Evolutionary conservation across 2,797 vertebrate species (phyloP).

Genomic region (Simalia tracyae): DNA sequence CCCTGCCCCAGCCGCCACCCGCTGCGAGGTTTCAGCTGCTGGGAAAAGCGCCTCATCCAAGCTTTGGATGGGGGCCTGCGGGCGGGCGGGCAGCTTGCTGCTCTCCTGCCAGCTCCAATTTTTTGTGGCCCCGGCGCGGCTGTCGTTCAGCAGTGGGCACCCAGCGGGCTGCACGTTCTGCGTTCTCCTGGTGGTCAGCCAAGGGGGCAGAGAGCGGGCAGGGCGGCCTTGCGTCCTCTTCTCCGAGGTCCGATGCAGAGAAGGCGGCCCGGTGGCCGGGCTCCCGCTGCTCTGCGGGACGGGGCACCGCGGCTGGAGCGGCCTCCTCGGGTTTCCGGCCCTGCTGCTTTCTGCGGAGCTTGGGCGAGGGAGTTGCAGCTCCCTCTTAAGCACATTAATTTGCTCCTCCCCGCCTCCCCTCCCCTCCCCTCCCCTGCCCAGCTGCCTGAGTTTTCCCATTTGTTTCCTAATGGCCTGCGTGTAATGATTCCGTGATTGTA

Average conservation of each 20-base stretch:
- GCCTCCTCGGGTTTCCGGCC: not conserved
- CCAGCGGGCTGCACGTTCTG: too few relatives aligned
- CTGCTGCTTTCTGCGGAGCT: not conserved
- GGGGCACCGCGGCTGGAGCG: not conserved
- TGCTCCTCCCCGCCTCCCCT: not conserved
- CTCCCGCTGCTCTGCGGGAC: too few relatives aligned
- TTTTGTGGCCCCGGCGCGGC: too few relatives aligned
- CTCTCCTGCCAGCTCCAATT: not conserved
- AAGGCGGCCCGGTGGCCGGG: too few relatives aligned
- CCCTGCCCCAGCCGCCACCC: not conserved
- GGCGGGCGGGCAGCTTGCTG: not conserved
- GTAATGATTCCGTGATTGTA: not conserved
- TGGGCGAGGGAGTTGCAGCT: not conserved
- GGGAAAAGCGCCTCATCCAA: not conserved
- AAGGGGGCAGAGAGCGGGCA: too few relatives aligned
- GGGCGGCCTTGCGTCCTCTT: too few relatives aligned
- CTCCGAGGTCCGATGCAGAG: too few relatives aligned
- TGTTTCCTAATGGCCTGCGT: not conserved
- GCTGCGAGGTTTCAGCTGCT: too few relatives aligned
- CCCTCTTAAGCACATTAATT: not conserved
- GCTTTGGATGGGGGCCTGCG: not conserved
- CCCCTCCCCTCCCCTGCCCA: not conserved
- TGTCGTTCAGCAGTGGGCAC: too few relatives aligned
- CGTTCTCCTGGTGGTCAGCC: too few relatives aligned
- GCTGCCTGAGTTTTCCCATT: not conserved